Base-by-base conservation (phyloP, 2,797 vertebrate genomes). In the Urophycis tenuis region DNA sequence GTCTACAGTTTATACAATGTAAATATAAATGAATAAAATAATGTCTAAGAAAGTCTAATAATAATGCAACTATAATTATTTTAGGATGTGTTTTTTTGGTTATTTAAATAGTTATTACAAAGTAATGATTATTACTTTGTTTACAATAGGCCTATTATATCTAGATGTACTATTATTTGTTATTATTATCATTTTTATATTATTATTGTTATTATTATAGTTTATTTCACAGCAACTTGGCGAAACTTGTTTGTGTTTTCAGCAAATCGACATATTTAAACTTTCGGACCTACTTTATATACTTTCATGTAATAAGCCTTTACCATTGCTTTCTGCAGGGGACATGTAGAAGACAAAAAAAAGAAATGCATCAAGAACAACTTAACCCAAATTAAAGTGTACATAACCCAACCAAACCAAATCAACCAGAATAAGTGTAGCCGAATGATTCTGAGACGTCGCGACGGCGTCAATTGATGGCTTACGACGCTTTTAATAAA, bases 371-470 rank as follows among this genome's bases (percentile, higher is more conserved):
- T 72, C 33, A 9, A 72, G 25, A n/a, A 72, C 33, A 0, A 71
- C 17, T 71, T 34, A 67, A 29, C n/a, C 15, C 17, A 71, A 71
- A 32, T 71, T 32, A 71, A 71, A 32, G 33, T 31, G 70, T 72
- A 33, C 71, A 72, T 19, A 72, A 32, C 5, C 19, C 25, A 22
- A 22, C 33, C 19, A 35, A 72, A 14, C 15, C 29, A 79, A 87
- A 81, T 87, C 82, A 88, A 88, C 87, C 84, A 85, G 76, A 86
- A 80, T 82, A 89, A 87, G 85, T 85, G 53, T 88, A 84, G 85
- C 60, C 45, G 78, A 74, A 53, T 3, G 29, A 17, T 82, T 83
- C 85, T 25, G 82, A 79, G 80, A 31, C 75, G 73, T 82, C 83
- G 71, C 41, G 72, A 30, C 19, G 29, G n/a, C 34, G n/a, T 79